Base-by-base conservation (phyloP, 2,888 invertebrate species). In the Drosophila fungiperda region DNA sequence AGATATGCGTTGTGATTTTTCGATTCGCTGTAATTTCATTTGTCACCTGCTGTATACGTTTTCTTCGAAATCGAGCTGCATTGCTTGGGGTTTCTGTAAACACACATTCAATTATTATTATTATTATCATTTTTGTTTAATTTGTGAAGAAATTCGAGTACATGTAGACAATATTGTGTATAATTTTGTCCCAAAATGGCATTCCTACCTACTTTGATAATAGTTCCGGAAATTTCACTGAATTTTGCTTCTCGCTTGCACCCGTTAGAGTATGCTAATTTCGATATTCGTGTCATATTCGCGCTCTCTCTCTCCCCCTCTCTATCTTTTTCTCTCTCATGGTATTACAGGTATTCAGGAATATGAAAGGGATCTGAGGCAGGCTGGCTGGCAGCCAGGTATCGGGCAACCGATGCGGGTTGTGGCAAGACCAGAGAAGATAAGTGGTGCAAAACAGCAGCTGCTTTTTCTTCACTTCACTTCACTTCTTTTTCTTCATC, bases 281-380 rank as follows among this genome's bases (percentile, higher is more conserved):
- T 59, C 15, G 36, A 7, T 45, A 58, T 38, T 68, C 59, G 52
- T 53, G 36, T 52, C 68, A 67, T 50, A 68, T 32, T 57, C 55
- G n/a, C 49, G 33, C 26, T 8, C n/a, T 2, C 12, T 15, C 23
- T 20, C 48, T 33, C 48, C 11, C n/a, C 49, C 59, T 17, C 11
- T 29, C 3, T 29, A 6, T 29, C 29, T 6, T 29, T 29, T 29
- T 40, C 40, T 49, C 6, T 17, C 26, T 49, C n/a, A 15, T 45
- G 45, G 12, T 23, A 2, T 54, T 23, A 1, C 48, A 68, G 54
- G 54, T 55, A 49, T 17, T 11, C 8, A n/a, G 15, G 29, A 38
- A 38, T 36, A 36, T 9, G 1, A 40, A 23, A 12, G 49, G 33
- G 11, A 52, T 45, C 15, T 20, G 45, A 9, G 15, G 20, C 8